phyloP scores from a whole-genome alignment of 2,797 vertebrate species.

The Cheracebus regulus region DNA sequence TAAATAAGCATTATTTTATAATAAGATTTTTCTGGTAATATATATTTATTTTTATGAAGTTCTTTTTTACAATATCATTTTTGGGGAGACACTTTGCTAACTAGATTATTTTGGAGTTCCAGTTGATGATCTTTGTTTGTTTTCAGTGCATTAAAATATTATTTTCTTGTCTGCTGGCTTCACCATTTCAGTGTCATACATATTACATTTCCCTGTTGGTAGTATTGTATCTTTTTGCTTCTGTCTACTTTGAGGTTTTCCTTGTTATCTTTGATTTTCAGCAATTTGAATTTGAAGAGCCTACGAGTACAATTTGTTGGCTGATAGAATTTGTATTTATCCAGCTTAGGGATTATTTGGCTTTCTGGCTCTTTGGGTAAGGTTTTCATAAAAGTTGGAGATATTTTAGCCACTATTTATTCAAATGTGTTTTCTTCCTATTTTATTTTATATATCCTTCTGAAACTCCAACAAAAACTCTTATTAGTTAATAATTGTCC shows the following conservation, averaged over 20 bases:
- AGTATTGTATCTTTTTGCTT: background rate
- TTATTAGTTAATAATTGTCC: background rate
- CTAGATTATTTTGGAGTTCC: background rate
- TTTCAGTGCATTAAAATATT: background rate
- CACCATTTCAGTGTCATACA: background rate
- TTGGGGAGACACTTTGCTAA: background rate
- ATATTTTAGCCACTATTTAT: background rate
- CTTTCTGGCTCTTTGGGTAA: background rate
- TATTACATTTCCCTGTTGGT: background rate
- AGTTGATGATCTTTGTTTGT: background rate
- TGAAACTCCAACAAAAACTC: background rate
- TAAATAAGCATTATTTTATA: background rate
- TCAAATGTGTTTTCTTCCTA: background rate
- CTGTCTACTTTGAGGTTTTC: background rate
- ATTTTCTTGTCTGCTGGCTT: background rate
- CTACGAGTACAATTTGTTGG: background rate
- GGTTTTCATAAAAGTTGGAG: background rate
- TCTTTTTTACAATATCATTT: background rate
- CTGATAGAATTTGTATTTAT: background rate
- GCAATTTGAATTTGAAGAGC: background rate
- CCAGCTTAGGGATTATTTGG: background rate
- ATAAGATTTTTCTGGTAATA: background rate
- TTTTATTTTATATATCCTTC: background rate
- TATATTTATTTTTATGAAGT: background rate
- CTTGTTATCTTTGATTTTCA: background rate